Base-by-base conservation (phyloP, 64 coral and sea anemone species). In the Catalaphyllia jardinei region DNA sequence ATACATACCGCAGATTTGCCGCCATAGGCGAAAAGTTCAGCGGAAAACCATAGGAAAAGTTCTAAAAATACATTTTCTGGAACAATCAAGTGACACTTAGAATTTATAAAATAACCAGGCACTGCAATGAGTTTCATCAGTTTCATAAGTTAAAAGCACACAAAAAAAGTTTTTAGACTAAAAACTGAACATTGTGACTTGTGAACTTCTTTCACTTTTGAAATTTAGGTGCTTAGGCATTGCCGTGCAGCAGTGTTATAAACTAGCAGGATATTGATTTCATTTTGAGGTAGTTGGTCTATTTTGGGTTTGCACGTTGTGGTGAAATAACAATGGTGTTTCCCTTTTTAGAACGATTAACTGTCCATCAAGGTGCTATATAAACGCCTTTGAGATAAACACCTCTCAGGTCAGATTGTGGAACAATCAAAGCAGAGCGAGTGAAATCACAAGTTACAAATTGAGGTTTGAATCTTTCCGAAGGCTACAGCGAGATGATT, bases 31-130 rank as follows among this genome's bases (percentile, higher is more conserved):
- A 55, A 79, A 55, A 27, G 49, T 11, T 55, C 10, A 4, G 22
- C 24, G 49, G 49, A 57, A 79, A 79, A 79, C 76, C 76, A 79
- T 24, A 28, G 76, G 76, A 12, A 76, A 28, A n/a, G 8, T 52
- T 57, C 46, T 24, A 55, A 79, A 69, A 79, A 79, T 79, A 79
- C 12, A 39, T 20, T 10, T 55, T 55, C 42, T 15, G 55, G 24
- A 76, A 76, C 33, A 10, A 49, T 79, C 9, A 25, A 55, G 15
- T 79, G 24, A 54, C 51, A 79, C 13, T n/a, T 79, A 2, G 51
- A 5, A 46, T 55, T 0, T 79, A 11, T 29, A 55, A 54, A 57
- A 9, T 29, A 12, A 28, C 49, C n/a, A 76, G 74, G 33, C 16
- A 76, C 20, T 76, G 38, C 2, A 51, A 50, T 69, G 65, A 27